Evolutionary conservation across 2,113 vertebrate species (phyloP).

Genomic region (Gadus macrocephalus): DNA sequence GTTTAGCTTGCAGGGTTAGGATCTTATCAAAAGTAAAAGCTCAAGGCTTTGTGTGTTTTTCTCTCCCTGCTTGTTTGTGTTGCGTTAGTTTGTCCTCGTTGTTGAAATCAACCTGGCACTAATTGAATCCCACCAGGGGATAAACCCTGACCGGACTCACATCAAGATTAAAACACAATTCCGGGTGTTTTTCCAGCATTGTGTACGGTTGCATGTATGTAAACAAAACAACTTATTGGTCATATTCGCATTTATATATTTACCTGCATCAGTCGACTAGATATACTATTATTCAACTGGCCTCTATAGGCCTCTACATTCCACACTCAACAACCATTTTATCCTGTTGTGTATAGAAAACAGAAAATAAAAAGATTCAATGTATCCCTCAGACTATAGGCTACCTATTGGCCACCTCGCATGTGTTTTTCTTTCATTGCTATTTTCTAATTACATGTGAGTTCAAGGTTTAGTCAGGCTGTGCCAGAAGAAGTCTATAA

Average conservation of each 20-base stretch:
- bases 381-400: constrained; percentile 12
- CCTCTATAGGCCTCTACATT: constrained; percentile 8
- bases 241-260: not conserved
- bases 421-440: constrained; percentile 57
- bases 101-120: constrained; percentile 62
- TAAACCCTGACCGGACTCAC: constrained; percentile 60
- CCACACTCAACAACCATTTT: too few species aligned
- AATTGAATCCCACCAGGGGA: constrained; percentile 66
- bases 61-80: constrained; percentile 47
- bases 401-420: constrained; percentile 18
- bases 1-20: constrained; percentile 71
- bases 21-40: constrained; percentile 75
- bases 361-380: constrained; percentile 18
- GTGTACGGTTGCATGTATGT: not conserved
- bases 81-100: constrained; percentile 49
- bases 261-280: too few species aligned
- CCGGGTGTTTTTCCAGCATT: constrained; percentile 24
- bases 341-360: not conserved
- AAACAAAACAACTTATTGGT: constrained; percentile 4
- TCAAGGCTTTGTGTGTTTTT: constrained; percentile 66
- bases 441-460: constrained; percentile 70
- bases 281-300: constrained; percentile 31
- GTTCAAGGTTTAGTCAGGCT: constrained; percentile 65
- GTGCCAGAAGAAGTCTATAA: constrained; percentile 68
- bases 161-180: constrained; percentile 53